phyloP scores from a whole-genome alignment of 2,113 vertebrate genomes.

The Myotis brandtii region DNA sequence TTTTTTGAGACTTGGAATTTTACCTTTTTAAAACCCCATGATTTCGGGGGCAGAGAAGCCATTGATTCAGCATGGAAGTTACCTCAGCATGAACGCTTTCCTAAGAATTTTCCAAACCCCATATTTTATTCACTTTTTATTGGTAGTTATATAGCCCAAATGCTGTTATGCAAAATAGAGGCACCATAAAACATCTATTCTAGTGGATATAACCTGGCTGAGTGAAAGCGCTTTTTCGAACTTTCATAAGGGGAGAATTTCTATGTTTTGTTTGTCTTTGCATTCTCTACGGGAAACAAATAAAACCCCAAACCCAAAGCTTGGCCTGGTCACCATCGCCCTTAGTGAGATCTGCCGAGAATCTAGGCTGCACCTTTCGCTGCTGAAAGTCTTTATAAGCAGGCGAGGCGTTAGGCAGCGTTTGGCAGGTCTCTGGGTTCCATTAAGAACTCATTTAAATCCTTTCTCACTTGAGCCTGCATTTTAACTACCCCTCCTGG shows the following conservation, averaged over 20 bases:
- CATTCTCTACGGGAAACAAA: neutral
- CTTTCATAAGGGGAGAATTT: neutral
- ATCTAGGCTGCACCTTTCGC: slow-evolving; percentile 6
- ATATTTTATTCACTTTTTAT: slow-evolving; percentile 41
- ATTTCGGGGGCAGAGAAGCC: neutral
- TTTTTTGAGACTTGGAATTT: slow-evolving; percentile 20
- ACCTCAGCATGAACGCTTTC: neutral
- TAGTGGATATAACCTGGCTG: neutral
- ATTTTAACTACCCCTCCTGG: slow-evolving; percentile 77
- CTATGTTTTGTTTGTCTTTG: slow-evolving; percentile 38
- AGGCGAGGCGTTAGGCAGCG: slow-evolving; percentile 56
- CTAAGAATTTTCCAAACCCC: slow-evolving; percentile 29
- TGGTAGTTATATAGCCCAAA: neutral
- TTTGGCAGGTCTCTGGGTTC: slow-evolving; percentile 75
- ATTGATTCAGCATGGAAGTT: neutral
- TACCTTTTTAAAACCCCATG: neutral
- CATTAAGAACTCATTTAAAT: slow-evolving; percentile 78
- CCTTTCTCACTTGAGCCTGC: slow-evolving; percentile 65
- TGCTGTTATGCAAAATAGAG: slow-evolving; percentile 47
- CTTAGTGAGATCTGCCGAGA: slow-evolving; percentile 56
- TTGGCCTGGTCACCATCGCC: slow-evolving; percentile 1
- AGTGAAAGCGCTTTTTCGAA: neutral
- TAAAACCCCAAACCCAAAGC: neutral
- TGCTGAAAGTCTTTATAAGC: slow-evolving; percentile 64
- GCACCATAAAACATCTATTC: neutral